Evolutionary conservation across 2,113 vertebrate species (phyloP), one percentile per base, ranked within the genome.

Genomic region (Albula glossodonta): DNA sequence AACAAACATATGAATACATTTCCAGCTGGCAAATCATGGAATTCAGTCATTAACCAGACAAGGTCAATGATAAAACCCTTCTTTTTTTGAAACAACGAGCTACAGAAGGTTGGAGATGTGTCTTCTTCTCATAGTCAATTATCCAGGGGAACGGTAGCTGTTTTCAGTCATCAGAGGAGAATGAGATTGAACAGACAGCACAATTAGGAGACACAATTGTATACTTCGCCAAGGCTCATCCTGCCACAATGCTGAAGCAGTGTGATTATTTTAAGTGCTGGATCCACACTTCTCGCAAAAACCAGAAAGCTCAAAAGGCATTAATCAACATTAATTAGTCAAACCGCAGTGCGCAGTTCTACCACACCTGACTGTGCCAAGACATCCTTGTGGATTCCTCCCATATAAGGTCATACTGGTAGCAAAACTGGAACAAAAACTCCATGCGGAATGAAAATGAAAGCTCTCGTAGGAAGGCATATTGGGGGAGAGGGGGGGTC

Each of bases 271-370:
- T 84, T 88, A 85, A 85, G 87, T n/a, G 82, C 87, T 90, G 87
- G 83, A 77, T 87, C 89, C 89, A 86, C 85, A 89, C 87, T 89
- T 85, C 53, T 82, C 50, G 87, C 92, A 90, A 85, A 92, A 91
- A 92, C 31, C 31, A 41, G 85, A 70, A 63, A 60, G 83, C 85
- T 87, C 57, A 80, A 85, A 63, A 85, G 79, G 84, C 82, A 89
- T 90, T 91, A 88, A 90, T 92, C 90, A 88, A 87, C 81, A 88
- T 89, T 86, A 92, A 93, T 93, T 91, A 91, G 84, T 79, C 41
- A 60, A 86, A 85, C 87, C 87, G 53, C 87, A 88, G 88, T 88
- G 90, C 90, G 89, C 85, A 41, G 31, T 90, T 83, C 88, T 90
- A 89, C 88, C 90, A 90, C 82, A 87, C 77, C 15, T 82, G 87